These are phyloP conservation scores for Apamea epomidion DNA, from an alignment of 2,888 invertebrate genomes.

Conservation along the genomic window DNA sequence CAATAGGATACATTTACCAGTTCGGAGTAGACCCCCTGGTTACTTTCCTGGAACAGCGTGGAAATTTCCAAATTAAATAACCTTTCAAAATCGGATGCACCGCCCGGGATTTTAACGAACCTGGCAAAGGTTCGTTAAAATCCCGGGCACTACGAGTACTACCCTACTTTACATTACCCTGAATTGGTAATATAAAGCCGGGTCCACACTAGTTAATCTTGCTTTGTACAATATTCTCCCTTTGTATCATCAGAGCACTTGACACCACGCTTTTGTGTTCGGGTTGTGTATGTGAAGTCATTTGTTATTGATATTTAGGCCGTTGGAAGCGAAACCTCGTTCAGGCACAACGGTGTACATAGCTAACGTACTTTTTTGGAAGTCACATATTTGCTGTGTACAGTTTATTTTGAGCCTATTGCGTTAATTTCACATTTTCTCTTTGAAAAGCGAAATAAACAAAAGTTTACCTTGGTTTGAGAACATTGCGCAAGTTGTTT, in stretches of 20 bases:
- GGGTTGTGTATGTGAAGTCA: conserved; percentile 57
- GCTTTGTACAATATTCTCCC: conserved; percentile 63
- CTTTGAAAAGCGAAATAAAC: conserved; percentile 9
- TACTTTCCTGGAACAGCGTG: conserved; percentile 11
- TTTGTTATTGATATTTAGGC: conserved; percentile 65
- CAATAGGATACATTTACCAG: no score
- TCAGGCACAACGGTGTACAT: conserved; percentile 5
- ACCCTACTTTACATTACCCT: no score
- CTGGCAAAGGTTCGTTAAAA: no score
- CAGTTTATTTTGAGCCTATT: conserved; percentile 18
- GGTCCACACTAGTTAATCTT: conserved; percentile 68
- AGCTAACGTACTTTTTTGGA: conserved; percentile 35
- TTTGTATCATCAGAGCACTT: conserved; percentile 67
- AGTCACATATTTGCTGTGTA: conserved; percentile 8
- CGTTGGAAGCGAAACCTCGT: conserved; percentile 50
- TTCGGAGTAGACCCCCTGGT: no score
- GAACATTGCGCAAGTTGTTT: conserved; percentile 8
- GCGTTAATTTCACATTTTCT: conserved; percentile 11
- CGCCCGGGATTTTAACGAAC: conserved; percentile 54
- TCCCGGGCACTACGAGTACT: no score
- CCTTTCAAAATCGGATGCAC: conserved; percentile 51
- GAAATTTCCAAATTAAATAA: conserved; percentile 56
- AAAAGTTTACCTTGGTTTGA: conserved; percentile 14
- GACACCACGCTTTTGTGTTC: conserved; percentile 64
- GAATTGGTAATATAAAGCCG: conserved; percentile 65